Evolutionary conservation across 1,140 invertebrate genomes (phyloP).

Genomic region (Microplitis mediator): DNA sequence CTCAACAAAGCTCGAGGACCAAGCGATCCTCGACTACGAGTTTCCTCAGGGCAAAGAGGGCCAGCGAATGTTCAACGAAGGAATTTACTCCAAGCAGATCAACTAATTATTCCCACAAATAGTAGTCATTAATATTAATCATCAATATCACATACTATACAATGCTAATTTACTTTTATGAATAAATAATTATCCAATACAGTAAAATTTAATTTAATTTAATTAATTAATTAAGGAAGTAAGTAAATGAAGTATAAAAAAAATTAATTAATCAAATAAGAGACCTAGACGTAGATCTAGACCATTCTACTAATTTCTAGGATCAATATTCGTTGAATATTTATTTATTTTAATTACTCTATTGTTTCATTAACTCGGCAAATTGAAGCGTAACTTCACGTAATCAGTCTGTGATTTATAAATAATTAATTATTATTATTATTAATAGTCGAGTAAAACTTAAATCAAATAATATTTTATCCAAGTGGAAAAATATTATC

Average conservation of each 20-base stretch:
- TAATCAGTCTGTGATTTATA: slow-evolving; percentile 50
- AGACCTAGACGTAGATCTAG: no score
- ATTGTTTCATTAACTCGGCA: not conserved
- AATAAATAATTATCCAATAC: no score
- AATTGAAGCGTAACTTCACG: slow-evolving; percentile 49
- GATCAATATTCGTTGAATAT: not conserved
- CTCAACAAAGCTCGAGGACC: slow-evolving; percentile 78
- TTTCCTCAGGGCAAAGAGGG: slow-evolving; percentile 79
- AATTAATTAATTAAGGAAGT: no score
- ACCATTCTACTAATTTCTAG: not conserved
- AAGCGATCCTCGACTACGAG: slow-evolving; percentile 70
- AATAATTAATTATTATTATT: not conserved
- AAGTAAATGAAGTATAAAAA: no score
- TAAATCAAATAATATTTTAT: no score
- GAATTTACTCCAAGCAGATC: slow-evolving; percentile 45
- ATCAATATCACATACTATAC: no score
- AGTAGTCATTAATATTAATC: slow-evolving; percentile 64
- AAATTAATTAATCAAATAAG: no score
- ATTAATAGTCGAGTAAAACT: no score
- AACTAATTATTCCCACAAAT: no score
- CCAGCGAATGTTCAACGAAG: slow-evolving; percentile 68
- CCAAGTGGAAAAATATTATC: no score
- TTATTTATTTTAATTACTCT: not conserved
- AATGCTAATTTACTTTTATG: no score
- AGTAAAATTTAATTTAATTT: no score